A percentile compares a stretch with the other conserved stretches of the same genome.
These are phyloP conservation scores for Antechinus flavipes DNA, from an alignment of 2,113 vertebrate genomes.

Conservation along the genomic window DNA sequence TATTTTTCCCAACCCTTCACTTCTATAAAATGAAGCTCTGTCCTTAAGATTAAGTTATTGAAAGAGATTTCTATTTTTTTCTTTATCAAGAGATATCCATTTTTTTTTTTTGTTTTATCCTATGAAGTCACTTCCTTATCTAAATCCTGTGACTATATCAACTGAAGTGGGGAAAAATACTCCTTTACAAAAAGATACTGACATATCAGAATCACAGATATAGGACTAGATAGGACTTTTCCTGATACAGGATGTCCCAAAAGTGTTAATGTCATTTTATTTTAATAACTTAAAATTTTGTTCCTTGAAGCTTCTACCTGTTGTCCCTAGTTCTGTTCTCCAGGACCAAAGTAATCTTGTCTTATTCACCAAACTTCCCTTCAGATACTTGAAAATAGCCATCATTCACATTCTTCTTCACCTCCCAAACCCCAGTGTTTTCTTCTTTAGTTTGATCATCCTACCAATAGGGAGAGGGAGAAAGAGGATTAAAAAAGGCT, in stretches of 20 bases:
- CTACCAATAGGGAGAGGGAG: not conserved
- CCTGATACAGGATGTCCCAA: not conserved
- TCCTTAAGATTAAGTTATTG: not conserved
- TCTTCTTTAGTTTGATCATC: not conserved
- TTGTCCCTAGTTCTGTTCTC: not conserved
- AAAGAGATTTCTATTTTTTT: not conserved
- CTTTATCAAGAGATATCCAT: too few species aligned
- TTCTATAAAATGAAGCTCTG: not conserved
- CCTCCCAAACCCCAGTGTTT: not conserved
- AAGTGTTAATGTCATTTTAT: not conserved
- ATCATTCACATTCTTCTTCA: not conserved
- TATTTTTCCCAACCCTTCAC: not conserved
- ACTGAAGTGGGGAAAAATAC: not conserved
- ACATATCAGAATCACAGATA: not conserved
- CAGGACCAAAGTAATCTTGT: not conserved
- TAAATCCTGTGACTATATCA: not conserved
- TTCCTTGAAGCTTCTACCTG: not conserved
- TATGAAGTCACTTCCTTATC: not conserved
- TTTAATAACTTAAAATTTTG: not conserved
- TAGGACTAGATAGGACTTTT: not conserved
- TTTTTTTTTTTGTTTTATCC: too few species aligned
- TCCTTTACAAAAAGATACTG: not conserved
- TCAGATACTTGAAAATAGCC: not conserved
- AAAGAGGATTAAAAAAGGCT: too few species aligned
- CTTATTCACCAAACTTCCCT: not conserved